phyloP scores from a whole-genome alignment of 1,140 invertebrate genomes.

The Psilanteris sp. region DNA sequence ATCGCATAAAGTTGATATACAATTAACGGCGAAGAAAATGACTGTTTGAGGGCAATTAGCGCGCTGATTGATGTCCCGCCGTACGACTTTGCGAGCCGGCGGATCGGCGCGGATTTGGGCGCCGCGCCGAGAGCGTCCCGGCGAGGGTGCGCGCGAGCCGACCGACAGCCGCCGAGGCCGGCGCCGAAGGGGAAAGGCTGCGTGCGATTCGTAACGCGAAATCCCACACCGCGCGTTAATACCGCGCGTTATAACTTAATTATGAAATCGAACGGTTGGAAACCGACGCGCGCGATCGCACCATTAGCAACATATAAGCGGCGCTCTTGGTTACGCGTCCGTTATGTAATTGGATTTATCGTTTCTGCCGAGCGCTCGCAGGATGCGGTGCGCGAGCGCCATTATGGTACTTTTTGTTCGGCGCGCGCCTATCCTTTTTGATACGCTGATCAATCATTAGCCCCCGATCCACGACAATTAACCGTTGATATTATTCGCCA shows the following conservation, averaged over 20 bases:
- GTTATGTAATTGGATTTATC: slow-evolving; percentile 70
- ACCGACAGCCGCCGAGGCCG: too few species aligned
- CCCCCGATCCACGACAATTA: slow-evolving; percentile 47
- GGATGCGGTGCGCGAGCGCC: too few species aligned
- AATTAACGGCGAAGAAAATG: slow-evolving; percentile 29
- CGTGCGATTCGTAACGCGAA: slow-evolving; percentile 24
- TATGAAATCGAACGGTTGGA: slow-evolving; percentile 58
- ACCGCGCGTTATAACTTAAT: slow-evolving; percentile 64
- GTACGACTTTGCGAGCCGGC: too few species aligned
- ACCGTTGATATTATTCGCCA: slow-evolving; percentile 44
- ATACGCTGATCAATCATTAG: slow-evolving; percentile 45
- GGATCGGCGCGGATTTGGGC: too few species aligned
- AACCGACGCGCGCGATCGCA: slow-evolving; percentile 43
- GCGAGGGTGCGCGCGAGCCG: too few species aligned
- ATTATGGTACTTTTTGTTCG: too few species aligned
- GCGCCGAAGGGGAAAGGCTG: too few species aligned
- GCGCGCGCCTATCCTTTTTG: slow-evolving; percentile 2
- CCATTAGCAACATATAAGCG: slow-evolving; percentile 55
- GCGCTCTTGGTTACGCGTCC: slow-evolving; percentile 68
- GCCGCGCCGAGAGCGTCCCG: too few species aligned
- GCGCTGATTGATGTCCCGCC: too few species aligned
- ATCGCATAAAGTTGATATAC: slow-evolving; percentile 31
- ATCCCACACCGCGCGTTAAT: slow-evolving; percentile 41
- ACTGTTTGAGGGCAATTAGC: slow-evolving; percentile 23
- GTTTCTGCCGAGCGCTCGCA: slow-evolving; percentile 37